phyloP scores from a whole-genome alignment of 2,113 vertebrate species.

The Egretta garzetta region DNA sequence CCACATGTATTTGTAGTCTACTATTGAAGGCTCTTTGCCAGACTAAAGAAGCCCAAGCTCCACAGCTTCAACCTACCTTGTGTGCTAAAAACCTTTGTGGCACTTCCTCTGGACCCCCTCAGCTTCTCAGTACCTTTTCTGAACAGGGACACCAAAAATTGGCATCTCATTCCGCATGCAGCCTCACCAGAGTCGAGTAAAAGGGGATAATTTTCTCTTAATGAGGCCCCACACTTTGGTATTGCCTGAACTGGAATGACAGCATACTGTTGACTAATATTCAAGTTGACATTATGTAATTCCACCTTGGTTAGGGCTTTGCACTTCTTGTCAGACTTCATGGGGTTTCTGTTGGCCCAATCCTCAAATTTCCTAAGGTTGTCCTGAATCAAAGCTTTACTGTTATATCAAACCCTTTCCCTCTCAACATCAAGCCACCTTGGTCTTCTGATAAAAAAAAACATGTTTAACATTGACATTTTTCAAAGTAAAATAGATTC shows the following conservation, averaged over 20 bases:
- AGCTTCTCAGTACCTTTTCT: not conserved
- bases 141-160: not conserved
- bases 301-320: not conserved
- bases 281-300: not conserved
- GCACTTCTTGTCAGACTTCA: not conserved
- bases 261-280: not conserved
- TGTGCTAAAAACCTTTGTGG: not conserved
- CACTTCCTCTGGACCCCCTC: not conserved
- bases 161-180: not conserved
- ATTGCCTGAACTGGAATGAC: not conserved
- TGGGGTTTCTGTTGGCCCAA: not conserved
- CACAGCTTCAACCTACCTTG: not conserved
- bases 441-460: not conserved
- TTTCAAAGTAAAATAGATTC: not conserved
- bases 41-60: not conserved
- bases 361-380: not conserved
- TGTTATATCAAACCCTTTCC: not conserved
- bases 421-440: not conserved
- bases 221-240: not conserved
- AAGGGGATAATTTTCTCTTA: not conserved
- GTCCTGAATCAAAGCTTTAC: not conserved
- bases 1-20: not conserved
- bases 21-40: not conserved
- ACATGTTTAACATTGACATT: fast-evolving
- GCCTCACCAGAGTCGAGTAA: not conserved